Evolutionary conservation across 2,888 invertebrate species (phyloP), one percentile per base, ranked within the genome.

Genomic region (Ametastegia equiseti): DNA sequence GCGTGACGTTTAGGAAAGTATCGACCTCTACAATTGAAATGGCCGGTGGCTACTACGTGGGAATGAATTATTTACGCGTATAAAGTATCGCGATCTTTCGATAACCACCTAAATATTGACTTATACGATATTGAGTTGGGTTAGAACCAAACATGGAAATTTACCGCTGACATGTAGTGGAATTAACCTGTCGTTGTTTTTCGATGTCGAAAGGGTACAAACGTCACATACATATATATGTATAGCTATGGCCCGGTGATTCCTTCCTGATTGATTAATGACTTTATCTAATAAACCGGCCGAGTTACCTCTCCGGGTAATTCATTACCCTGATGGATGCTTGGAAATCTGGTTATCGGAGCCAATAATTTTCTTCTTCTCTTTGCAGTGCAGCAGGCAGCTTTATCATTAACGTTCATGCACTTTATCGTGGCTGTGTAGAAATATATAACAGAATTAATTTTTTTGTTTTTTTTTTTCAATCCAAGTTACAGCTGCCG

Each of bases 21-120:
- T 67, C 23, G 65, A 67, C 65, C 19, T 67, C 65, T 36, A 39
- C 36, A 67, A 67, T 67, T 65, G 36, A 65, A 19, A 67, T 67
- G 36, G 65, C 65, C 65, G 39, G n/a, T 27, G 65, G 60, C 60
- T 60, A n/a, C n/a, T n/a, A 30, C 15, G 30, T 60, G 5, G 1
- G 27, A 60, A 60, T 60, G 13, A 30, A 60, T 60, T 30, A 60
- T 60, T 30, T 30, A 60, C 15, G 30, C 9, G 30, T 30, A 15
- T 11, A 15, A 30, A 60, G n/a, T 60, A 60, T 60, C 65, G 39
- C 19, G 65, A 27, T 67, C n/a, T 67, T 30, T 23, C 15, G 30
- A 15, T 30, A 60, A 3, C 11, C 4, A n/a, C n/a, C n/a, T n/a
- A n/a, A n/a, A 23, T 54, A 54, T 54, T 11, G 54, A 54, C 60